A percentile compares a stretch with the other conserved stretches of the same genome.
Evolutionary conservation across 2,888 invertebrate genomes (phyloP).

Genomic region (Sesamia inferens): DNA sequence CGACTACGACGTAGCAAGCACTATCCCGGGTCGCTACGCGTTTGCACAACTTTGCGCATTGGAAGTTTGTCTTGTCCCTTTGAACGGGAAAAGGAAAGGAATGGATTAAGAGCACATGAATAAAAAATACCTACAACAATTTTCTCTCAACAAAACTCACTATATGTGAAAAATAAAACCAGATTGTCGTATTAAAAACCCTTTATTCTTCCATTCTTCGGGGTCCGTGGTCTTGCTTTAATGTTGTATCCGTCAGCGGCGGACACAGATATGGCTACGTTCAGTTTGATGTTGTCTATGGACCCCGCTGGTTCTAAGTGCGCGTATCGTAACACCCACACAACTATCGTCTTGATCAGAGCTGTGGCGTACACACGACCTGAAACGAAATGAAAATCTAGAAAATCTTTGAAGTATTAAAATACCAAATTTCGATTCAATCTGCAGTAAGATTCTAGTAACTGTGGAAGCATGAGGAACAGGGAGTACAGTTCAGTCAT

Average conservation of each 20-base stretch:
- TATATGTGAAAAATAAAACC: conserved; percentile 13
- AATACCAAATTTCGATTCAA: no score
- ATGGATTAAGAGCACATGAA: no score
- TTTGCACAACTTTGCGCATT: neutral
- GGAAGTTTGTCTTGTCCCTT: neutral
- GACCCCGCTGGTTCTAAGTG: conserved; percentile 71
- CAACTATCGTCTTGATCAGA: conserved; percentile 78
- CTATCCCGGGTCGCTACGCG: neutral
- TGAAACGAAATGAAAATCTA: conserved; percentile 54
- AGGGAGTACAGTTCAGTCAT: no score
- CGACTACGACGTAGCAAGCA: neutral
- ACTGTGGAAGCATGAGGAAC: no score
- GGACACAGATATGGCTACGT: conserved; percentile 81
- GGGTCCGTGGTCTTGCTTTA: conserved; percentile 64
- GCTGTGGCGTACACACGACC: conserved; percentile 81
- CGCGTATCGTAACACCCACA: conserved; percentile 71
- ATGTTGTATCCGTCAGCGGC: conserved; percentile 77
- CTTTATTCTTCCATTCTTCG: conserved; percentile 34
- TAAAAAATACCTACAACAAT: no score
- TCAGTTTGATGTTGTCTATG: conserved; percentile 74
- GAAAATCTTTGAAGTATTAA: no score
- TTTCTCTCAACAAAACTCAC: no score
- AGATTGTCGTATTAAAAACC: conserved; percentile 5
- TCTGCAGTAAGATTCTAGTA: no score
- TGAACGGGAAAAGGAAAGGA: no score